Evolutionary conservation across 1,140 invertebrate genomes (phyloP), one percentile per base, ranked within the genome.

Genomic region (Kradibia gibbosae): DNA sequence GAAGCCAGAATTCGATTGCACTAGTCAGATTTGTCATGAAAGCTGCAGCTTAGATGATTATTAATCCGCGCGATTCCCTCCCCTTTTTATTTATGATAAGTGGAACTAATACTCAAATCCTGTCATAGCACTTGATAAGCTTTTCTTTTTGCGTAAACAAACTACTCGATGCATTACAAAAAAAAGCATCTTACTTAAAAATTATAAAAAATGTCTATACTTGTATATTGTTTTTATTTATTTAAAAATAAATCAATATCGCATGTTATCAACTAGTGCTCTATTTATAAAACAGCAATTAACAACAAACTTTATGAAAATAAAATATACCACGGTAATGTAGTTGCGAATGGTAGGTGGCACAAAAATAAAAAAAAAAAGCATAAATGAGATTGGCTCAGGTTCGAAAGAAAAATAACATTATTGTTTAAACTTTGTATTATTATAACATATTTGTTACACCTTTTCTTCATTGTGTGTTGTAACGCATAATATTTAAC

Each of bases 61-160:
- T 67, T 67, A 67, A 67, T 67, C 36, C 15, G 20, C 20, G 17
- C 11, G 15, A 67, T 39, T 67, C 62, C 28, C 36, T 39, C 62
- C 62, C 20, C 34, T 67, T 60, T 39, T 20, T 65, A 62, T 62
- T 34, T 62, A 62, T 34, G 57, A 65, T 67, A 67, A 67, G 34
- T 62, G 60, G 31, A 39, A 4, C 34, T 67, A 28, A 67, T 22
- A 39, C 20, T 67, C 62, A 67, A 67, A 67, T 67, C 22, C 62
- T 67, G 34, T 22, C 36, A 39, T 67, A 22, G 39, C 62, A 17
- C 62, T 67, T 22, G 62, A 67, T 67, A 67, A 67, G 34, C 34
- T 3, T 28, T 55, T 22, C 53, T 22, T 10, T 42, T 20, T 17
- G n/a, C 34, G 25, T 72, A 72, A 72, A 80, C 70, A 80, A 72